Base-by-base conservation (phyloP, 1,140 invertebrate genomes). In the Bombus breviceps region DNA sequence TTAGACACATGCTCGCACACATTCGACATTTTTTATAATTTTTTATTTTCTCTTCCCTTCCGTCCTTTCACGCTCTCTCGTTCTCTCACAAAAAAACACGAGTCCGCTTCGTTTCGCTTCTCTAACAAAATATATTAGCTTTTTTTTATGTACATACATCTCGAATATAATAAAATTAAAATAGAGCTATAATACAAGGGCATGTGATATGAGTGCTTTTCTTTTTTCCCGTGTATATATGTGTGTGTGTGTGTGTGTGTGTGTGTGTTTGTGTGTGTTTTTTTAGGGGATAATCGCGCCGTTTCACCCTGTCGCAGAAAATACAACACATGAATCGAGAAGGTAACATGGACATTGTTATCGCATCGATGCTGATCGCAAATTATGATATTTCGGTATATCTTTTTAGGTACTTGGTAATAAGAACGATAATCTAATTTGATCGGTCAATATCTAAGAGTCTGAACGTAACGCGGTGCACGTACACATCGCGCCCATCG, bases 91-190 rank as follows among this genome's bases (percentile, higher is more conserved):
- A 72, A 53, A 84, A 84, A 84, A 71, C 80, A 59, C 81, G 76
- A 85, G 22, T 66, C 53, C 87, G 77, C 10, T 43, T 64, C 71
- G 39, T 83, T 59, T 85, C 71, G 71, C 53, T 91, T 72, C 57
- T 91, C 87, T 92, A 94, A 93, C 93, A 93, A 94, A 94, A 94
- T 94, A 94, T 94, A 94, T 94, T 94, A 94, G 91, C 91, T 94
- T 93, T 93, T 92, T 83, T 89, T 93, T 93, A 93, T 93, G 81
- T 93, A 94, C 90, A 93, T 93, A 93, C 79, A 88, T 92, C 62
- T 92, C 83, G 62, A 88, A 88, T 90, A 91, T 82, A 85, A 92
- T 93, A 93, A 91, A 92, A 90, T 92, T 92, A 92, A 69, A 66
- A 90, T 86, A 92, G 86, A 91, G 88, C 91, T 92, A 92, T 93